Base-by-base conservation (phyloP, 2,113 vertebrate genomes). In the Procavia capensis region DNA sequence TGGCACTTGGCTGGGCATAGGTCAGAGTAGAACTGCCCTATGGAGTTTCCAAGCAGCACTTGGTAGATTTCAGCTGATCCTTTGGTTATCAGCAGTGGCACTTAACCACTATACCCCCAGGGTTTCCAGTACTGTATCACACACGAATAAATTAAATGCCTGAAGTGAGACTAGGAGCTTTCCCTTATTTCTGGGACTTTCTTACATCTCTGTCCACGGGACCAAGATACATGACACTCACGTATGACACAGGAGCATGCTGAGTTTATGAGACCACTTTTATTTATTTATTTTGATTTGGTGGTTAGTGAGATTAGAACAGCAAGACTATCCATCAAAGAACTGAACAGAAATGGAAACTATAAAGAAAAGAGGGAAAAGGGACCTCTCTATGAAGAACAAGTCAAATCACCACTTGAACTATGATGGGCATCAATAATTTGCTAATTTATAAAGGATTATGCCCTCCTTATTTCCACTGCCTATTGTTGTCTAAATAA, bases 361-460 rank as follows among this genome's bases (percentile, higher is more conserved):
- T 45, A 1, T 50, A 96, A 90, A 63, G 80, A 86, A 86, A 78
- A 0, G 9, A 68, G 76, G 68, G 36, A 34, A 81, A 90, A 95
- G 95, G 91, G 45, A 31, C 47, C 85, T 84, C 75, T 83, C 81
- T 68, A 50, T 39, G n/a, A 97, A 98, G 91, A 97, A 20, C 94
- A 96, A 96, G 95, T 88, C 43, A 92, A 95, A 81, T 50, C 63
- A 97, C 64, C 66, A 88, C 50, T 96, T 95, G 94, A 97, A 92
- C 47, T 74, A 94, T 75, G 88, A 57, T 74, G 54, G 93, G 95
- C 82, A 74, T 97, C 89, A 97, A 92, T 95, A 97, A 97, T 98
- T 97, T 98, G 64, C 91, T 97, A 97, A 98, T 98, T 98, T 98
- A 97, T 97, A 97, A 94, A 97, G 92, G 95, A 97, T 98, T 97